Conservation (phyloP, 2,113 vertebrate genomes). For the Cephalophus harveyi region DNA sequence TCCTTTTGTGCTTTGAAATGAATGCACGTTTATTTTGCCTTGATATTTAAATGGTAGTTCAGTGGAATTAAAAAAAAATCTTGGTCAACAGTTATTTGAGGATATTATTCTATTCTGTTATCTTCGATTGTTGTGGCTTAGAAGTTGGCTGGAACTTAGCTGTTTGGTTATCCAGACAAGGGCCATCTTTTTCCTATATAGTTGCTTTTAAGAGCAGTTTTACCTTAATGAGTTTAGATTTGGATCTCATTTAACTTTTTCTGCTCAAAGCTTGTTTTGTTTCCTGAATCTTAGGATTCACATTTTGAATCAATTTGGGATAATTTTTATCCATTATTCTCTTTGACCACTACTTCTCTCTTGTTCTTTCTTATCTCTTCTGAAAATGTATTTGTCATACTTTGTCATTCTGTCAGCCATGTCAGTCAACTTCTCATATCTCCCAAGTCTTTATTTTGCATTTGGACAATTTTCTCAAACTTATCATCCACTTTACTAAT, state of each 20-base stretch:
- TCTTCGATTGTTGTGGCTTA: neutral
- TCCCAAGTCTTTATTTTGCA: neutral
- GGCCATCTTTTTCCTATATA: neutral
- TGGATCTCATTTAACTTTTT: neutral
- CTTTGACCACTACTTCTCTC: neutral
- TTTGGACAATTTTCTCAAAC: neutral
- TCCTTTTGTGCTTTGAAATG: neutral
- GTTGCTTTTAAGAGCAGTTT: slow-evolving; percentile 30
- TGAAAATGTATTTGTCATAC: neutral
- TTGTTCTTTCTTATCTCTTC: neutral
- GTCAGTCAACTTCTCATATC: neutral
- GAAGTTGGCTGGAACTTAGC: neutral
- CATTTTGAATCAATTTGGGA: neutral
- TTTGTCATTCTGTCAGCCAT: neutral
- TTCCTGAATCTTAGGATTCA: neutral
- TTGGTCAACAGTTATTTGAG: neutral
- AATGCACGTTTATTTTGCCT: neutral
- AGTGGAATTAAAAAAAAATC: neutral
- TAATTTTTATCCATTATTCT: neutral
- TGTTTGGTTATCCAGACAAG: neutral
- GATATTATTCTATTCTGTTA: neutral
- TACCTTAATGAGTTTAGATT: slow-evolving; percentile 4
- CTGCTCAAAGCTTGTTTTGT: neutral
- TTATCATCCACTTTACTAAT: neutral
- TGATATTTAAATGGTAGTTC: neutral